Base-by-base conservation (phyloP, 2,797 vertebrate genomes). In the Gadopsis bispinosus region DNA sequence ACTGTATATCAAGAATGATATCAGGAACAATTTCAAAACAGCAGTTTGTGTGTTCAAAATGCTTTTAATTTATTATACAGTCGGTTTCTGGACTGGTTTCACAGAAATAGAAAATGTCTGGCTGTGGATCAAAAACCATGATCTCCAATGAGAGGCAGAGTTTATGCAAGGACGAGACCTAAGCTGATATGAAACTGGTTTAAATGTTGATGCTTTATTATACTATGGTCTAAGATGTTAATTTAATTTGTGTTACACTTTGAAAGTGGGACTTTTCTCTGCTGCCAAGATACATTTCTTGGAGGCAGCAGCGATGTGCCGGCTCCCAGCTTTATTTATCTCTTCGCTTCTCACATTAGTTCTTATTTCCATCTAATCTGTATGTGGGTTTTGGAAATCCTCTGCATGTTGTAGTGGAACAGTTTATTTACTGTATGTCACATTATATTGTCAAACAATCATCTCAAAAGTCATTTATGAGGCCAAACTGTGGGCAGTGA, bases 241-340 rank as follows among this genome's bases (percentile, higher is more conserved):
- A 68, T 79, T 69, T 20, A 70, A 77, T 85, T 63, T 53, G 58
- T 39, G 51, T 63, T 74, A 13, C 0, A 65, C 58, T 71, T 41
- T 60, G 14, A 50, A 51, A 73, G 50, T 55, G 45, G 47, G 54
- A 61, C 29, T 53, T 76, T 73, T 73, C 43, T 81, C 11, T 0
- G 0, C 29, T 71, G 83, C 71, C 73, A 82, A 65, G 64, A 77
- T 47, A 47, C 69, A 39, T 74, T 77, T 79, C 66, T 56, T 69
- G 69, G 51, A 77, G 69, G 62, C 60, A 62, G 4, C 54, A 0
- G 33, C 60, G 73, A 41, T 69, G 58, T 0, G 17, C 70, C 45
- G n/a, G 54, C 66, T 22, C 37, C 48, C 19, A 7, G 19, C 51
- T 80, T 56, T 31, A 45, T 64, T 60, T 62, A 63, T 69, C 33